Evolutionary conservation across 2,797 vertebrate genomes (phyloP), one percentile per base, ranked within the genome.

Genomic region (Coracias cyanogaster): DNA sequence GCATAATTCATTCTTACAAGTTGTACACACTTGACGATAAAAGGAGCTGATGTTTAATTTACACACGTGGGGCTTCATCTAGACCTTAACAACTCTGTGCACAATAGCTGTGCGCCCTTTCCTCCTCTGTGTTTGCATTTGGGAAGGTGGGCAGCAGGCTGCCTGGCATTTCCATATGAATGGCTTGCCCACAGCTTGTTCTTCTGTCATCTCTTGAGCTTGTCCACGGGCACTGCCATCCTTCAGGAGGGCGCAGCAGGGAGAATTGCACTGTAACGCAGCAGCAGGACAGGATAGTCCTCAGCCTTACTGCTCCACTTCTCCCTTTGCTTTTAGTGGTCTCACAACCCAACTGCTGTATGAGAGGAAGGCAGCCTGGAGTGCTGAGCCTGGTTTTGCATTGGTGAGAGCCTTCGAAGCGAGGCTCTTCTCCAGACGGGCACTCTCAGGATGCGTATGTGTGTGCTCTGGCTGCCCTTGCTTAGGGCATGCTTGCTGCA

Each of bases 1-100:
- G 98, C 97, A 98, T 98, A 98, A 98, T 98, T 99, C 96, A 98
- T 98, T 96, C 96, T 95, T 97, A 98, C 96, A 97, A 96, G 94
- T 96, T 98, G 94, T 98, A 97, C 37, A 51, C 90, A 65, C 77
- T 80, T 95, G 95, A 97, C 97, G 95, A 97, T 96, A 97, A 98
- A 97, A 96, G 96, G 96, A 98, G 89, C 77, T 43, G 3, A 95
- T 97, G 95, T 98, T 97, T 98, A 93, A 96, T 98, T 97, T 97
- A 94, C 83, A 35, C 55, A 26, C 4, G 4, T 91, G 72, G 86
- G 95, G 84, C 80, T 89, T 94, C 69, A 24, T 87, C 83, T 82
- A 92, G 89, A 25, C 82, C 87, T 58, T 20, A 57, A 35, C 79
- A 73, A 45, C 65, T 66, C 69, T 39, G 2, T 72, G 48, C 35